A percentile compares a stretch with the other conserved stretches of the same genome.
Conservation (phyloP, 2,888 invertebrate species). For the Leptodirus hochenwartii region DNA sequence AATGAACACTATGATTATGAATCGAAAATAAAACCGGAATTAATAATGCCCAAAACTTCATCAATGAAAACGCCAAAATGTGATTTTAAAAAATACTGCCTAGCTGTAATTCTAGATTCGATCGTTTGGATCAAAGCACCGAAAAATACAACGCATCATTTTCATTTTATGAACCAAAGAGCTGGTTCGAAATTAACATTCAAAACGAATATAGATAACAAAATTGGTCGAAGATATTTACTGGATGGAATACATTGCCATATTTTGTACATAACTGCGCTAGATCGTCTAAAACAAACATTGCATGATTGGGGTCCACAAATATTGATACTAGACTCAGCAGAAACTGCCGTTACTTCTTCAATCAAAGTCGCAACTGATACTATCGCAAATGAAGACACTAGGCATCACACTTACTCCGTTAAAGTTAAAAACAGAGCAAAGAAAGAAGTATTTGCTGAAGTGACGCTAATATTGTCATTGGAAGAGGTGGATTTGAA, state of each 20-base stretch:
- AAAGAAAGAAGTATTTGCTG: conserved; percentile 15
- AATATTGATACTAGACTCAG: conserved; percentile 17
- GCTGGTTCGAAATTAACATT: conserved; percentile 17
- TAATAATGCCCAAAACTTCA: no score
- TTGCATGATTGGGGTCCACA: conserved; percentile 20
- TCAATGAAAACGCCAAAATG: background rate
- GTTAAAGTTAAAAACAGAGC: no score
- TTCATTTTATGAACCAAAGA: conserved; percentile 23
- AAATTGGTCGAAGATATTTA: conserved; percentile 14
- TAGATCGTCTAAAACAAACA: conserved; percentile 16
- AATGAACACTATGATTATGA: no score
- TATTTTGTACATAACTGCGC: conserved; percentile 18
- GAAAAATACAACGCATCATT: conserved; percentile 14
- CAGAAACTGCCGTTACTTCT: conserved; percentile 15
- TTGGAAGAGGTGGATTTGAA: conserved; percentile 12
- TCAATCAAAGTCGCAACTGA: conserved; percentile 16
- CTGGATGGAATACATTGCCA: conserved; percentile 17
- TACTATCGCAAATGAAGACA: no score
- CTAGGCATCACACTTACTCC: no score
- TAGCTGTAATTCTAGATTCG: conserved; percentile 19
- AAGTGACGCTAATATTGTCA: conserved; percentile 16
- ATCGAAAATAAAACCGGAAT: no score
- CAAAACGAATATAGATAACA: conserved; percentile 16
- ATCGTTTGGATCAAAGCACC: conserved; percentile 16
- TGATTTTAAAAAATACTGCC: conserved; percentile 17